These are phyloP conservation scores for Lochmaea capreae DNA, from an alignment of 2,888 invertebrate genomes.

Conservation along the genomic window DNA sequence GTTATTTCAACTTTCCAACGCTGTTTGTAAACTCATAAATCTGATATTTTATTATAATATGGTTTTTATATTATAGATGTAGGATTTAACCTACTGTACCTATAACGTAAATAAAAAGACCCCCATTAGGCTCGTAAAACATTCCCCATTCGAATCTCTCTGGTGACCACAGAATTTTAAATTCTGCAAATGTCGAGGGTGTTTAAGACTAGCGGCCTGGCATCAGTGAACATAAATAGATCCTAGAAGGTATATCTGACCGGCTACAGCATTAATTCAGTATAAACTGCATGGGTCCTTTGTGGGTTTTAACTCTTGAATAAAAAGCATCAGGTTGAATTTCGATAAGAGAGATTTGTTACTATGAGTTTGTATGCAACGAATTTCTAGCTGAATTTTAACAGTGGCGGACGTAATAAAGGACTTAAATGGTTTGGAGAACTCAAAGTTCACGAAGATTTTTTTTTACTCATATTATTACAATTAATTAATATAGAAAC, in stretches of 20 bases:
- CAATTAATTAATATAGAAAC: no score
- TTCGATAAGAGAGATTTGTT: slow-evolving; percentile 59
- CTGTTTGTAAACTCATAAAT: no score
- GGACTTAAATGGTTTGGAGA: neutral
- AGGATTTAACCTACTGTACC: no score
- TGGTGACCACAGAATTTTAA: slow-evolving; percentile 27
- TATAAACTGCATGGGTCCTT: slow-evolving; percentile 45
- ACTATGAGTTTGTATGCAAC: slow-evolving; percentile 49
- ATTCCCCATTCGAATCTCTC: neutral
- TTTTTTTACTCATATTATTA: no score
- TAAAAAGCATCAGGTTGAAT: slow-evolving; percentile 54
- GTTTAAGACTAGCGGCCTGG: slow-evolving; percentile 5
- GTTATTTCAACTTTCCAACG: no score
- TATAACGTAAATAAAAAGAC: neutral
- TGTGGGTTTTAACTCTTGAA: slow-evolving; percentile 40
- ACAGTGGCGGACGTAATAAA: neutral
- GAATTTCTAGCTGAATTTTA: neutral
- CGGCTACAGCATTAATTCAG: slow-evolving; percentile 47
- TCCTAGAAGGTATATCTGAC: slow-evolving; percentile 34
- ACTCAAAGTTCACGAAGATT: neutral
- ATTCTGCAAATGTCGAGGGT: slow-evolving; percentile 3
- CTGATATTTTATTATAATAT: no score
- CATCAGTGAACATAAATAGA: slow-evolving; percentile 38
- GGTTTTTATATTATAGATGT: no score
- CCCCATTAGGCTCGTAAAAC: neutral